A percentile compares a stretch with the other conserved stretches of the same genome.
phyloP scores from a whole-genome alignment of 1,140 invertebrate genomes.

The Brachionus rotundiformis region DNA sequence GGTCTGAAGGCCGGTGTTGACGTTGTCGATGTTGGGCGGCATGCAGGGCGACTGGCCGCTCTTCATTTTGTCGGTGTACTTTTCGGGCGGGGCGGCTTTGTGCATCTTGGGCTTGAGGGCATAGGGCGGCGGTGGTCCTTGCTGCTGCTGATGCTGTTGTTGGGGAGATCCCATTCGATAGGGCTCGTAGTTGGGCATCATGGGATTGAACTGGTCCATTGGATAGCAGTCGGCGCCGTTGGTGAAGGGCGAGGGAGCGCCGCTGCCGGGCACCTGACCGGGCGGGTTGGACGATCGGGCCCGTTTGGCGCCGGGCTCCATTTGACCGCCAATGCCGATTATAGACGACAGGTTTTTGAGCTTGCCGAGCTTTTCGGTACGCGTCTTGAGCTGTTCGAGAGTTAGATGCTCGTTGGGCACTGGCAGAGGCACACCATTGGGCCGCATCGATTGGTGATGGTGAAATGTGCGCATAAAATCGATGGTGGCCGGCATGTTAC shows the following conservation, averaged over 20 bases:
- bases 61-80: slow-evolving; percentile 26
- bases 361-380: slow-evolving; percentile 85
- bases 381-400: slow-evolving; percentile 86
- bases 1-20: slow-evolving; percentile 30
- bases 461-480: slow-evolving; percentile 81
- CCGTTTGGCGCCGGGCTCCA: slow-evolving; percentile 16
- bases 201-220: background rate
- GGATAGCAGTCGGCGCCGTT: background rate
- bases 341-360: slow-evolving; percentile 66
- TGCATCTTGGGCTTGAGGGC: slow-evolving; percentile 38
- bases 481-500: slow-evolving; percentile 88
- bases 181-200: background rate
- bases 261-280: background rate
- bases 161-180: background rate
- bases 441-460: background rate
- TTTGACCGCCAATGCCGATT: slow-evolving; percentile 1
- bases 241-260: background rate
- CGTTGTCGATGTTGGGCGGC: background rate
- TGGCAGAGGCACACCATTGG: background rate
- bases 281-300: background rate
- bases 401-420: slow-evolving; percentile 71
- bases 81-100: slow-evolving; percentile 42
- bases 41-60: background rate
- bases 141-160: slow-evolving; percentile 9
- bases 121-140: slow-evolving; percentile 42